phyloP scores from a whole-genome alignment of 2,113 vertebrate genomes.

The Patagioenas fasciata region DNA sequence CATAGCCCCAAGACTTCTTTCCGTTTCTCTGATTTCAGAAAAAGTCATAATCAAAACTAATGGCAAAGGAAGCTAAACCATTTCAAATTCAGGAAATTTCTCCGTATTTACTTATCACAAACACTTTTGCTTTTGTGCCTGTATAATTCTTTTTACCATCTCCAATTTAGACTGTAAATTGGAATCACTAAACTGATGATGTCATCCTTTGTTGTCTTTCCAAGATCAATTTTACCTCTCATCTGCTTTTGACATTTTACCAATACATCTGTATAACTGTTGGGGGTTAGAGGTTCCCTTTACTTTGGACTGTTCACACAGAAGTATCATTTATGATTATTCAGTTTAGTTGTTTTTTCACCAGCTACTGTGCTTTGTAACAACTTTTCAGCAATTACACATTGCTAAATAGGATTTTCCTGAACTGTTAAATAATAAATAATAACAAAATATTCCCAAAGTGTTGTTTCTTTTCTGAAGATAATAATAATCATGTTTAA shows the following conservation, averaged over 20 bases:
- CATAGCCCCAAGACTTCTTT: neutral
- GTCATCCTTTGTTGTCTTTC: constrained; percentile 14
- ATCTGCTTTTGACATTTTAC: constrained; percentile 25
- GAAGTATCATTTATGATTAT: neutral
- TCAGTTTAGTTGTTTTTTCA: neutral
- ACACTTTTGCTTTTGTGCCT: neutral
- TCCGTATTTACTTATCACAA: neutral
- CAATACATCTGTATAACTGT: neutral
- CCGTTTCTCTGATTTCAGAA: neutral
- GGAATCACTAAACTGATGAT: constrained; percentile 7
- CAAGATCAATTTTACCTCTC: constrained; percentile 42
- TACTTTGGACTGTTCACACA: neutral
- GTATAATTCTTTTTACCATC: neutral
- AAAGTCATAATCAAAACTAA: neutral
- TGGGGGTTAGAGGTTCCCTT: neutral
- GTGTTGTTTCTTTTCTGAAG: neutral
- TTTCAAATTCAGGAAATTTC: neutral
- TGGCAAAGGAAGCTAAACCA: neutral
- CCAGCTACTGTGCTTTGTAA: neutral
- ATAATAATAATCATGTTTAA: neutral
- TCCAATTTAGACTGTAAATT: neutral
- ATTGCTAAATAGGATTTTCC: neutral
- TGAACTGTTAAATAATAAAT: constrained; percentile 2
- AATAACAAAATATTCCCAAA: neutral
- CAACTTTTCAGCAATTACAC: neutral